Conservation (phyloP, 2,888 invertebrate species). For the Oxystoma pomonae region DNA sequence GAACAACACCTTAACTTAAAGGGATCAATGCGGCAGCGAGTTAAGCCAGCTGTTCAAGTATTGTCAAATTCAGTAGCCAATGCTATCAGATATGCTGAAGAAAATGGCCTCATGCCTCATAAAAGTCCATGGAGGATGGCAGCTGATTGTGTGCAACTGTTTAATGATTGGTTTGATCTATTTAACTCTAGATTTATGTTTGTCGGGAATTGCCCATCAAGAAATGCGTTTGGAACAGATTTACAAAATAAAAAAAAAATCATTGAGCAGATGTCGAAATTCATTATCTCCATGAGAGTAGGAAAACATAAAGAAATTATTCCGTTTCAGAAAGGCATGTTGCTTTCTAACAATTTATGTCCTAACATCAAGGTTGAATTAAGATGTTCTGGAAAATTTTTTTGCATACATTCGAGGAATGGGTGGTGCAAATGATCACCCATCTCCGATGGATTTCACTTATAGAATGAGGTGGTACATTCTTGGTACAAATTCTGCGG, state of each 20-base stretch:
- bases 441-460: constrained; percentile 27
- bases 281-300: background rate
- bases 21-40: constrained; percentile 17
- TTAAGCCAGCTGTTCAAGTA: constrained; percentile 20
- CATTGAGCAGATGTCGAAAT: constrained; percentile 1
- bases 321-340: too few relatives aligned
- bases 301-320: constrained; percentile 18
- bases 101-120: background rate
- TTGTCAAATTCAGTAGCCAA: constrained; percentile 22
- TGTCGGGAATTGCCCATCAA: constrained; percentile 3
- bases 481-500: constrained; percentile 21
- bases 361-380: constrained; percentile 29
- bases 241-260: constrained; percentile 4
- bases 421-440: constrained; percentile 28
- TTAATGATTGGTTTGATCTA: constrained; percentile 22
- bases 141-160: constrained; percentile 7
- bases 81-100: constrained; percentile 14
- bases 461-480: constrained; percentile 28
- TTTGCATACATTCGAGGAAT: constrained; percentile 24
- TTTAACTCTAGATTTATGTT: constrained; percentile 12
- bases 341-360: too few relatives aligned
- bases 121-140: background rate
- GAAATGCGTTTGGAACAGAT: constrained; percentile 10
- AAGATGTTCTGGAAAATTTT: constrained; percentile 29
- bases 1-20: constrained; percentile 21